Conservation (phyloP, 2,113 vertebrate species). For the Antechinus flavipes region DNA sequence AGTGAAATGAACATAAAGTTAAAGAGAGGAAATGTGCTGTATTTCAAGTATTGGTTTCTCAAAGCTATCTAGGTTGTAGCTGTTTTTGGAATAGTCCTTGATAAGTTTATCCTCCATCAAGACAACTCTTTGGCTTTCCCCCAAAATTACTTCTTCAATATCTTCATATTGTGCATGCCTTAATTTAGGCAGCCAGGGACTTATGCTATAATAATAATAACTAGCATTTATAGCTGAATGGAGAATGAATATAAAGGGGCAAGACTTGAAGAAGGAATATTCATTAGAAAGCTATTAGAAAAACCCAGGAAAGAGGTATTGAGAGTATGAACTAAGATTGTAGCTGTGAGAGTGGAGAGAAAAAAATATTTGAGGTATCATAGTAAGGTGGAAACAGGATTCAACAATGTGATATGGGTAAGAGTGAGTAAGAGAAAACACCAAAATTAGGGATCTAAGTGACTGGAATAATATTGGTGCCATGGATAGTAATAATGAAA, state of each 20-base stretch:
- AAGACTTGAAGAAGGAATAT: neutral
- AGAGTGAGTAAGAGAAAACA: neutral
- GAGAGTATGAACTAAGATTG: neutral
- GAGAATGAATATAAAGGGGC: neutral
- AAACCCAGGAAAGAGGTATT: neutral
- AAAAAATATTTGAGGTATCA: neutral
- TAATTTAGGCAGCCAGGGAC: neutral
- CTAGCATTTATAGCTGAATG: neutral
- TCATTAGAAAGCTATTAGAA: neutral
- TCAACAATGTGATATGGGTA: neutral
- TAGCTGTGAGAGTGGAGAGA: neutral
- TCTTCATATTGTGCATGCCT: neutral
- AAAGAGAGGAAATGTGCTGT: neutral
- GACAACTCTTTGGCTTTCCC: neutral
- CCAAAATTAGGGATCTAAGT: neutral
- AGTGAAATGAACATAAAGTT: conserved; percentile 25
- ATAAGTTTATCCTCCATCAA: neutral
- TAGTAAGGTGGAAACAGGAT: too few relatives aligned
- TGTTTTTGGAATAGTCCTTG: neutral
- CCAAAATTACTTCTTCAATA: neutral
- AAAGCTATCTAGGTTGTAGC: neutral
- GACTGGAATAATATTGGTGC: neutral
- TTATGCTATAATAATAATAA: neutral
- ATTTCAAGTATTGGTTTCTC: neutral
- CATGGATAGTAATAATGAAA: neutral